Evolutionary conservation across 2,888 invertebrate genomes (phyloP).

Genomic region (Scaptomyza parva): DNA sequence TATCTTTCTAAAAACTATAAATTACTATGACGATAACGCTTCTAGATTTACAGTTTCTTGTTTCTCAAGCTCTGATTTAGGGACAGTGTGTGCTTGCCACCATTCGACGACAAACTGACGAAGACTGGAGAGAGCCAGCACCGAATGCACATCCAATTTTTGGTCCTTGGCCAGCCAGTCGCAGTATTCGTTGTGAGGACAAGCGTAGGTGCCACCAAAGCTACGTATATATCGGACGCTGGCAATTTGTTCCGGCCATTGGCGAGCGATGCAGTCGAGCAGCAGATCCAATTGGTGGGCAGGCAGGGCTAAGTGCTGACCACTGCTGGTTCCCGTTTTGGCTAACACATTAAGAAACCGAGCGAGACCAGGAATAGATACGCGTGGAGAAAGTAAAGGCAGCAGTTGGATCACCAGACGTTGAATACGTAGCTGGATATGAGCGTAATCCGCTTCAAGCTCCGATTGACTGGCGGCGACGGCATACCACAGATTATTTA

Average conservation of each 20-base stretch:
- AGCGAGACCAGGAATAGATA: slow-evolving; percentile 71
- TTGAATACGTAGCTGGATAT: slow-evolving; percentile 76
- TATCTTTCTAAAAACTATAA: slow-evolving; percentile 1
- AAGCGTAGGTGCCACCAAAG: slow-evolving; percentile 75
- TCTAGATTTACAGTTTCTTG: slow-evolving; percentile 46
- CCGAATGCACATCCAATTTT: slow-evolving; percentile 52
- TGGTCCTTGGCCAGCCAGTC: slow-evolving; percentile 57
- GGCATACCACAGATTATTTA: slow-evolving; percentile 84
- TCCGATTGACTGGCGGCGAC: slow-evolving; percentile 74
- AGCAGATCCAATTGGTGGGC: slow-evolving; percentile 68
- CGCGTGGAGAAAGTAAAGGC: slow-evolving; percentile 81
- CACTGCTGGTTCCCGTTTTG: slow-evolving; percentile 66
- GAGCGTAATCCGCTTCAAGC: slow-evolving; percentile 68
- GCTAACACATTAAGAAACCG: slow-evolving; percentile 82
- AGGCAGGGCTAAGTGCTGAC: slow-evolving; percentile 62
- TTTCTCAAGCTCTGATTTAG: not conserved
- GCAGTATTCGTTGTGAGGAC: slow-evolving; percentile 69
- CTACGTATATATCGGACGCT: slow-evolving; percentile 71
- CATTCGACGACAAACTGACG: slow-evolving; percentile 70
- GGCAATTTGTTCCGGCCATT: slow-evolving; percentile 73
- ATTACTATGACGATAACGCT: slow-evolving; percentile 6
- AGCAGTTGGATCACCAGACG: slow-evolving; percentile 75
- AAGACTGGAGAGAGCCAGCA: slow-evolving; percentile 76
- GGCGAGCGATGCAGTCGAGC: slow-evolving; percentile 77
- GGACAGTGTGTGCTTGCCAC: slow-evolving; percentile 61